phyloP scores from a whole-genome alignment of 2,113 vertebrate genomes.

The Actinemys pallida region DNA sequence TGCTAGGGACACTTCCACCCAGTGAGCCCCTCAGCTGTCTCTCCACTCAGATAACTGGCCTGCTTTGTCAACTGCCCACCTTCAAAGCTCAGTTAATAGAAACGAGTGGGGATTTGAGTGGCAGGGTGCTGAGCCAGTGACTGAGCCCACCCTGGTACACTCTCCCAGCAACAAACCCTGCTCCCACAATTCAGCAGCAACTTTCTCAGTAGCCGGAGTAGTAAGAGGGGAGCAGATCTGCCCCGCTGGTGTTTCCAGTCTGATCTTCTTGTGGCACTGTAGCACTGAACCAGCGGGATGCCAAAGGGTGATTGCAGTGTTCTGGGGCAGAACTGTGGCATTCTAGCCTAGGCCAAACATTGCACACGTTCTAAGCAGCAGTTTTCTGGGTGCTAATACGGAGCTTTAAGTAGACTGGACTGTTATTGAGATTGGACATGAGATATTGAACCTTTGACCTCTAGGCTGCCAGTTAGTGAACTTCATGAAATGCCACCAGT shows the following conservation, averaged over 20 bases:
- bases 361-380: neutral
- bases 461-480: neutral
- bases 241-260: neutral
- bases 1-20: no score
- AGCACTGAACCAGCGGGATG: neutral
- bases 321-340: neutral
- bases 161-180: neutral
- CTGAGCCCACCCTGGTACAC: no score
- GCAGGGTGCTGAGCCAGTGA: no score
- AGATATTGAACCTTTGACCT: neutral
- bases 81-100: no score
- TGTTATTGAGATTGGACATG: neutral
- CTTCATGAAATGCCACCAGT: neutral
- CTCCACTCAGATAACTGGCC: no score
- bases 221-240: neutral
- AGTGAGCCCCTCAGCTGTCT: no score
- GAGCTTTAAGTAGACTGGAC: neutral
- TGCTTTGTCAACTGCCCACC: no score
- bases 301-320: neutral
- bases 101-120: no score
- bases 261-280: neutral
- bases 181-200: neutral
- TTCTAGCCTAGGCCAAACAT: neutral
- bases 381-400: neutral
- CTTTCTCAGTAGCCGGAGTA: neutral